Percentiles rank a stretch among this genome's conserved stretches.
Evolutionary conservation across 2,888 invertebrate genomes (phyloP).

Genomic region (Athrips mouffetella): DNA sequence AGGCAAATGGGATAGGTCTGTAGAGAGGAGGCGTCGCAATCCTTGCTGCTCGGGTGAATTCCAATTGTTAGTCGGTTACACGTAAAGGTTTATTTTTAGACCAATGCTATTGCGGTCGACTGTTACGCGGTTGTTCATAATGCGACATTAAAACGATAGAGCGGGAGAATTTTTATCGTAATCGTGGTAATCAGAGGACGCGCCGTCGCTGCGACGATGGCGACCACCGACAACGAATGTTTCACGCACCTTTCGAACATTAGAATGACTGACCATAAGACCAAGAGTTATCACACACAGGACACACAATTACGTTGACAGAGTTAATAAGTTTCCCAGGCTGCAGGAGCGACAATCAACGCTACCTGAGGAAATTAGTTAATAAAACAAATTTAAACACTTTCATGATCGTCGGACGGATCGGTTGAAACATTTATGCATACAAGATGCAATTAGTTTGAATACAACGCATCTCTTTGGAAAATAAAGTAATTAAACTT

Average conservation of each 20-base stretch:
- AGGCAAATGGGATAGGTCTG: too few species aligned
- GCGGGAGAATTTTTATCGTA: conserved; percentile 51
- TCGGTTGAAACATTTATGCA: too few species aligned
- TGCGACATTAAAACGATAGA: conserved; percentile 50
- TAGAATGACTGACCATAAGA: conserved; percentile 48
- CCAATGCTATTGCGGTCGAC: conserved; percentile 49
- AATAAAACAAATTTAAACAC: too few species aligned
- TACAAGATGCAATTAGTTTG: too few species aligned
- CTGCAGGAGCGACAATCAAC: too few species aligned
- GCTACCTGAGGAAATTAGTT: too few species aligned
- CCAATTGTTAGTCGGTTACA: conserved; percentile 7
- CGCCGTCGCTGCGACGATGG: conserved; percentile 24
- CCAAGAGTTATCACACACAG: too few species aligned
- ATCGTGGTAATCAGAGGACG: conserved; percentile 48
- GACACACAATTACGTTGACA: too few species aligned
- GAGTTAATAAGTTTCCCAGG: too few species aligned
- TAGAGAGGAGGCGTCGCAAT: background rate
- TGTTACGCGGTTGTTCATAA: conserved; percentile 57
- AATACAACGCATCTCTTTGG: too few species aligned
- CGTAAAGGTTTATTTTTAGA: conserved; percentile 53
- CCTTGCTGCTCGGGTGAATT: background rate
- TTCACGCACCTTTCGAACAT: conserved; percentile 40
- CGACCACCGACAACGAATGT: conserved; percentile 43
- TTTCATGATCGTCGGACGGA: too few species aligned
- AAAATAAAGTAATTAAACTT: too few species aligned